A percentile compares a stretch with the other conserved stretches of the same genome.
Conservation (phyloP, 2,797 vertebrate species). For the Xenopus petersii region DNA sequence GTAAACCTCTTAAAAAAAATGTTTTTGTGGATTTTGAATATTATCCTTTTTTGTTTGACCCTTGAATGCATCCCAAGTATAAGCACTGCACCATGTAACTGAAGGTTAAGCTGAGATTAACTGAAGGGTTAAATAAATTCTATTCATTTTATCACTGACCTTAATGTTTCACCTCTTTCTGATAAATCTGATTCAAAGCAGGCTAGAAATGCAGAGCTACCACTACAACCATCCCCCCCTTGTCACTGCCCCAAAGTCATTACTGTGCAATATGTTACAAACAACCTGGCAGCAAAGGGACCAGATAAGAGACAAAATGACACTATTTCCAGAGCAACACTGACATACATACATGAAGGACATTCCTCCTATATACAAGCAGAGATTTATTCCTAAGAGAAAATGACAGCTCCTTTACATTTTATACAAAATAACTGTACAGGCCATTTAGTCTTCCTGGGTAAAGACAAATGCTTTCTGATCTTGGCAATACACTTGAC, state of each 20-base stretch:
- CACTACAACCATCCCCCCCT: constrained; percentile 27
- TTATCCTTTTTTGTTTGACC: no score
- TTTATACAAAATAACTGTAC: constrained; percentile 35
- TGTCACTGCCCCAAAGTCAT: constrained; percentile 4
- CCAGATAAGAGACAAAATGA: constrained; percentile 48
- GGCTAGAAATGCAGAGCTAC: constrained; percentile 15
- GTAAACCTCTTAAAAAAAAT: no score
- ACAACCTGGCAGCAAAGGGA: constrained; percentile 14
- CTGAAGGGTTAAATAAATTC: constrained; percentile 4
- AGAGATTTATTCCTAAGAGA: constrained; percentile 35
- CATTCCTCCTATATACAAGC: constrained; percentile 73
- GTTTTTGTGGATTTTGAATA: no score
- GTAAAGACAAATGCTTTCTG: not conserved
- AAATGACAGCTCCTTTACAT: constrained; percentile 44
- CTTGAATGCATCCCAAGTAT: no score
- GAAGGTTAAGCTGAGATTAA: no score
- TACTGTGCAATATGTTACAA: constrained; percentile 10
- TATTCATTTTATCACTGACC: not conserved
- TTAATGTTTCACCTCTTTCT: constrained; percentile 19
- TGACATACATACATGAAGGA: constrained; percentile 64
- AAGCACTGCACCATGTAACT: no score
- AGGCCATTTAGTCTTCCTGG: constrained; percentile 4
- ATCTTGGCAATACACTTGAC: not conserved
- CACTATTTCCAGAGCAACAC: constrained; percentile 64
- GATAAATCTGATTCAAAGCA: not conserved